Evolutionary conservation across 2,888 invertebrate genomes (phyloP), one percentile per base, ranked within the genome.

Genomic region (Tortricodes alternella): DNA sequence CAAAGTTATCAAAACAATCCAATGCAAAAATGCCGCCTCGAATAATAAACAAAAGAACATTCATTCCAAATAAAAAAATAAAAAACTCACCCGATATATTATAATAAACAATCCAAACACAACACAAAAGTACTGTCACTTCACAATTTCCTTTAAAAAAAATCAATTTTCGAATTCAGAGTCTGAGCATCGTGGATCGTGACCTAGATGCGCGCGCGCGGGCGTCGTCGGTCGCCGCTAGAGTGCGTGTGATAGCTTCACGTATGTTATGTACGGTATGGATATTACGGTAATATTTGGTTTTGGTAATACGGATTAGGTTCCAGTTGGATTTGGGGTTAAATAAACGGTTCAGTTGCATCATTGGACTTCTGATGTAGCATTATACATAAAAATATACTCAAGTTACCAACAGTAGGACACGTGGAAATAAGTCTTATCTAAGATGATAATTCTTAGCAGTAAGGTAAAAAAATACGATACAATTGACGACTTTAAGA

Each of bases 261-360:
- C 53, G 51, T 62, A 66, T 61, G 71, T 84, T 81, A 80, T 79
- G 71, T 67, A 62, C 61, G 49, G 49, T 56, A 56, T 50, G 59
- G 61, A 57, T 70, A 74, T 79, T 75, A 80, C 84, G 74, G 80
- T 83, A 81, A 77, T 75, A 70, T 76, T 79, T 76, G 72, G 64
- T 63, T 73, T 73, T 67, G 66, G 70, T 67, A 44, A 48, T 34
- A 50, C 53, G 52, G 53, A 52, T 58, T 53, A 60, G 51, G 55
- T 52, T 51, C 51, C 56, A 43, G 52, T 58, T 34, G 53, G 37
- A 32, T 41, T 34, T n/a, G n/a, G n/a, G n/a, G n/a, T n/a, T n/a
- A n/a, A n/a, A n/a, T n/a, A n/a, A n/a, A n/a, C n/a, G n/a, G n/a
- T n/a, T n/a, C n/a, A n/a, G n/a, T n/a, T n/a, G n/a, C n/a, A n/a